These are phyloP conservation scores for Habroteleia sp. DNA, from an alignment of 2,888 invertebrate genomes.

Conservation along the genomic window DNA sequence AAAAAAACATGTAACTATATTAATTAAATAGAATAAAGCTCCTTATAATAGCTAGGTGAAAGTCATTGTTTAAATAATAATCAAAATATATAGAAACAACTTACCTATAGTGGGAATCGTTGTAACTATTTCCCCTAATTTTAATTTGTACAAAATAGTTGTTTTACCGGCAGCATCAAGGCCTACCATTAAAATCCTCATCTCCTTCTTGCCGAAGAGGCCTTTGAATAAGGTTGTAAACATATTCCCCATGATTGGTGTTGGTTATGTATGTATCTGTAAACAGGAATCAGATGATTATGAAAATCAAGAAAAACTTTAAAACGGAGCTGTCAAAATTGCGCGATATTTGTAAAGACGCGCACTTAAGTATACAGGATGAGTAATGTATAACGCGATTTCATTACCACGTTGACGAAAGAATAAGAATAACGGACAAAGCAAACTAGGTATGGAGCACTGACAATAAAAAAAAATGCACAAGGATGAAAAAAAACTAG, in stretches of 20 bases:
- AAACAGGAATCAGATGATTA: constrained; percentile 65
- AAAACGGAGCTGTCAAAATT: constrained; percentile 14
- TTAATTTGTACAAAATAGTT: constrained; percentile 99
- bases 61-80: too few relatives aligned
- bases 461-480: too few relatives aligned
- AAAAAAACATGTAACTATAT: too few relatives aligned
- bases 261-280: constrained; percentile 82
- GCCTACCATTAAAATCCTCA: constrained; percentile 99
- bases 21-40: too few relatives aligned
- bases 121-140: constrained; percentile 99
- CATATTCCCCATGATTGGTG: constrained; percentile 96
- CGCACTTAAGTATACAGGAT: constrained; percentile 2
- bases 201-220: constrained; percentile 99
- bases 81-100: too few relatives aligned
- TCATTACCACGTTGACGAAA: neutral
- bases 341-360: constrained; percentile 7
- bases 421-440: too few relatives aligned
- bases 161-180: constrained; percentile 99
- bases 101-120: constrained; percentile 99
- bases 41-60: too few relatives aligned
- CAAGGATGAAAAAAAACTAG: constrained; percentile 6
- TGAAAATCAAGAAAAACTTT: neutral
- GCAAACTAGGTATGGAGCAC: too few relatives aligned
- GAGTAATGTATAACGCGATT: neutral
- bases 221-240: constrained; percentile 99